Evolutionary conservation across 2,797 vertebrate species (phyloP), one percentile per base, ranked within the genome.

Genomic region (Phaenicophaeus curvirostris): DNA sequence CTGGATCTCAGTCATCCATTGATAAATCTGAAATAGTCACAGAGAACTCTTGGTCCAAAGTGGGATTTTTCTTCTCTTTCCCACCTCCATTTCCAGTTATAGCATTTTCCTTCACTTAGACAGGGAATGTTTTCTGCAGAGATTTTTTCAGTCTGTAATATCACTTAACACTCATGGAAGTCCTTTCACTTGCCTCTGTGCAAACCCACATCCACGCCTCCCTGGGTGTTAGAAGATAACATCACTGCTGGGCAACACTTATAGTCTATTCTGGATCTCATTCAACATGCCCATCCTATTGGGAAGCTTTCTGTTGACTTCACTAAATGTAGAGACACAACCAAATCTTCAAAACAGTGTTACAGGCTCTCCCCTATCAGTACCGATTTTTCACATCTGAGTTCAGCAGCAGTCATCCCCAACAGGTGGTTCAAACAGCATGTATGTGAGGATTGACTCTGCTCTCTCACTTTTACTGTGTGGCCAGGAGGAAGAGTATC

Each of bases 1-100:
- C 80, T 94, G 95, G 44, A 98, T 96, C 78, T 96, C 39, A 58
- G 19, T 66, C 96, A 98, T 97, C 97, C 97, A 97, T 27, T 92
- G 37, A 83, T 97, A 98, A 95, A 98, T 97, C 97, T 97, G 89
- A 92, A 97, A 96, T 4, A 84, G 44, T 79, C 89, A 39, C 13
- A 51, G 48, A 90, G 76, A 79, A 86, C 27, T 54, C 6, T 33
- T 77, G 30, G 7, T 69, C 48, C 62, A 79, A 93, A 71, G 30
- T 42, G 16, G 55, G 73, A 85, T 7, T 83, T 71, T 37, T 2
- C 39, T 50, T 87, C 31, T 84, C 51, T 77, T 74, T 58, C 54
- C 58, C 48, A 62, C 44, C 42, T 75, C 57, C 5, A 14, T 72
- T 93, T 89, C 50, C 46, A 65, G 31, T 62, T 58, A 67, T 89